phyloP scores from a whole-genome alignment of 2,888 invertebrate genomes.

The Lottia gigantea region DNA sequence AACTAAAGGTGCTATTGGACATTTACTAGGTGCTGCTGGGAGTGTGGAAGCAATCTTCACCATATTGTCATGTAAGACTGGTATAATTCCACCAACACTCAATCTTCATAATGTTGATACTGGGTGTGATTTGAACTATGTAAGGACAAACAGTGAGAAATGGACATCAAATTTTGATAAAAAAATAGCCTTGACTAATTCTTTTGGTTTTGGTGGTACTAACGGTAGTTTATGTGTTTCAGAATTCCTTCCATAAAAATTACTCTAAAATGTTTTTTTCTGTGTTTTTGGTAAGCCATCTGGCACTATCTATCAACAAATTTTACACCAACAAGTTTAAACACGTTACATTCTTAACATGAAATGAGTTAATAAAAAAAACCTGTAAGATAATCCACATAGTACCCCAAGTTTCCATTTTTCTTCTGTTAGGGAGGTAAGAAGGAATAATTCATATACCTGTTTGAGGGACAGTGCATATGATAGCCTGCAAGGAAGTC shows the following conservation, averaged over 20 bases:
- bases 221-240: constrained; percentile 79
- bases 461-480: too few species aligned
- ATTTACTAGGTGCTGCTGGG: constrained; percentile 96
- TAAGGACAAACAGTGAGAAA: constrained; percentile 72
- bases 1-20: constrained; percentile 97
- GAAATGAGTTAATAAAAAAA: too few species aligned
- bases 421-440: too few species aligned
- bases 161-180: constrained; percentile 74
- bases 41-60: constrained; percentile 91
- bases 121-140: constrained; percentile 76
- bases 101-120: constrained; percentile 81
- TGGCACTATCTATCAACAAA: too few species aligned
- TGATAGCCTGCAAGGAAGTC: too few species aligned
- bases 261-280: too few species aligned
- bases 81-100: constrained; percentile 85
- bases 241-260: constrained; percentile 17
- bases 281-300: too few species aligned
- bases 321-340: too few species aligned
- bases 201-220: constrained; percentile 99
- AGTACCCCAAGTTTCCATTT: too few species aligned
- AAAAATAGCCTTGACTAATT: constrained; percentile 88
- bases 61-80: constrained; percentile 80
- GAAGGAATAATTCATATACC: too few species aligned
- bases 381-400: too few species aligned
- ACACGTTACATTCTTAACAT: too few species aligned